Conservation (phyloP, 2,888 invertebrate genomes). For the Lycaena phlaeas region DNA sequence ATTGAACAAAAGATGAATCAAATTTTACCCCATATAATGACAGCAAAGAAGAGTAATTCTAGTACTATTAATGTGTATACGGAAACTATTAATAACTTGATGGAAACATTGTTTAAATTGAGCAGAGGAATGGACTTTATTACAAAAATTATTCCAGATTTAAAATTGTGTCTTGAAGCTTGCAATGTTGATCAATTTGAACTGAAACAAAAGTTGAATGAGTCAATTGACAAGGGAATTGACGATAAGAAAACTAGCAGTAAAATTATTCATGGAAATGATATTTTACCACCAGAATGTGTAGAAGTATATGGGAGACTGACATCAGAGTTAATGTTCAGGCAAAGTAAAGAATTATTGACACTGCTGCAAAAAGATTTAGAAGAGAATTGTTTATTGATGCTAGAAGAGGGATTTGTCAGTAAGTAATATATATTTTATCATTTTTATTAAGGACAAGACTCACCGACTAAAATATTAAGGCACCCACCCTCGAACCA, state of each 20-base stretch:
- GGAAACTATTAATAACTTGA: slow-evolving; percentile 46
- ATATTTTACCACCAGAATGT: slow-evolving; percentile 50
- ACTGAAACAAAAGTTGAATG: slow-evolving; percentile 34
- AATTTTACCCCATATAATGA: slow-evolving; percentile 52
- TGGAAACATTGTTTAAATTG: slow-evolving; percentile 58
- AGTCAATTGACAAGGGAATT: slow-evolving; percentile 24
- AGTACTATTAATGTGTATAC: slow-evolving; percentile 34
- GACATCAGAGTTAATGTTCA: slow-evolving; percentile 58
- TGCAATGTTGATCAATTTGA: slow-evolving; percentile 48
- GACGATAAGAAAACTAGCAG: slow-evolving; percentile 34
- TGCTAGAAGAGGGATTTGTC: slow-evolving; percentile 46
- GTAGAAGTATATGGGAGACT: slow-evolving; percentile 48
- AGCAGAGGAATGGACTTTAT: slow-evolving; percentile 52
- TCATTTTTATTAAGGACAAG: too few relatives aligned
- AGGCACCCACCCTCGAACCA: too few relatives aligned
- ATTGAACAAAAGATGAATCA: slow-evolving; percentile 48
- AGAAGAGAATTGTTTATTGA: slow-evolving; percentile 45
- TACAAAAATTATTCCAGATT: slow-evolving; percentile 44
- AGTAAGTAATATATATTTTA: slow-evolving; percentile 50
- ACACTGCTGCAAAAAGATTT: slow-evolving; percentile 48
- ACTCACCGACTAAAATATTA: too few relatives aligned
- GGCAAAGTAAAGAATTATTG: slow-evolving; percentile 56
- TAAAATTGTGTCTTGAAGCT: slow-evolving; percentile 44
- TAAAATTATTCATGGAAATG: slow-evolving; percentile 44
- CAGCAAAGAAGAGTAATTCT: slow-evolving; percentile 37